Percentiles rank a stretch among this genome's conserved stretches.
phyloP scores from a whole-genome alignment of 2,888 invertebrate species.

The Laspeyria flexula region DNA sequence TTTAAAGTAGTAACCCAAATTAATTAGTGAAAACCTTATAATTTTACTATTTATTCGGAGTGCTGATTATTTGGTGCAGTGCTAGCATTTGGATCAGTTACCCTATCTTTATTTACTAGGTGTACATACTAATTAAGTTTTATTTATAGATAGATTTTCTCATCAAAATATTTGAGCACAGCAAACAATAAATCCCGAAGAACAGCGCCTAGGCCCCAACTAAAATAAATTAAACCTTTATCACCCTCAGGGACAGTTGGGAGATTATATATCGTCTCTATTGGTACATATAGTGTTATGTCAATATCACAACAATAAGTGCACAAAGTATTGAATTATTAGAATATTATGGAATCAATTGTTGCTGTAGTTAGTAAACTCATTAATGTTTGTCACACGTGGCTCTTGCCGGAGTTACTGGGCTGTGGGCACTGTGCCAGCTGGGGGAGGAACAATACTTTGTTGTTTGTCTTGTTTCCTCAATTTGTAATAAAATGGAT shows the following conservation, averaged over 20 bases:
- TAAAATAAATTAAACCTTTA: neutral
- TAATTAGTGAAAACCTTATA: no score
- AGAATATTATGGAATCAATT: conserved; percentile 41
- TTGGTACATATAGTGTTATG: no score
- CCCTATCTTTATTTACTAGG: no score
- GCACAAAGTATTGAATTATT: conserved; percentile 16
- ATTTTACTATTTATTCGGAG: no score
- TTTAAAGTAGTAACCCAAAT: no score
- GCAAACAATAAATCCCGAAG: neutral
- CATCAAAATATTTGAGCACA: no score
- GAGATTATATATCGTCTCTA: no score
- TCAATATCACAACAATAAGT: conserved; percentile 8
- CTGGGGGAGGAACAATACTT: conserved; percentile 52
- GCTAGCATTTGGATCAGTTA: no score
- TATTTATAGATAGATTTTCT: no score
- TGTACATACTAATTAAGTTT: no score
- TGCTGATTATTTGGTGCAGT: no score
- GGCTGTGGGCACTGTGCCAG: conserved; percentile 70
- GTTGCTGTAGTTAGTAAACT: conserved; percentile 55
- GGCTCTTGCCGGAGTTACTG: conserved; percentile 58
- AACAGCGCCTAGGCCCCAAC: neutral
- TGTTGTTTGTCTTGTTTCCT: conserved; percentile 38
- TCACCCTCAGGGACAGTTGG: neutral
- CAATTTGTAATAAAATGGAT: conserved; percentile 26
- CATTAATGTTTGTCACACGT: conserved; percentile 61